Conservation (phyloP, 2,113 vertebrate species). For the Willisornis vidua region DNA sequence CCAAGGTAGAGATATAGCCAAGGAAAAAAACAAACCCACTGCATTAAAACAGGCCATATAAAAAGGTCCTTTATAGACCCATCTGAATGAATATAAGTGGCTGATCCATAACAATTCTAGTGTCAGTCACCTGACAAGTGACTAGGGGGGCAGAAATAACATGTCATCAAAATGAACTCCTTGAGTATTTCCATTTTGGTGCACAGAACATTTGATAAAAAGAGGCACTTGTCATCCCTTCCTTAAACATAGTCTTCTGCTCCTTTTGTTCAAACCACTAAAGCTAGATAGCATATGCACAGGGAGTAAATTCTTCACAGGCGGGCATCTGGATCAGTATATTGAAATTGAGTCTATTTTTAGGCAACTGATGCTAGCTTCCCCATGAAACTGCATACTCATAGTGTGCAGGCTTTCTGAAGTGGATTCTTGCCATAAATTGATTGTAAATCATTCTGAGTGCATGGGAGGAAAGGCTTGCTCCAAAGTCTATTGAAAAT, state of each 20-base stretch:
- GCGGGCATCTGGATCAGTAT: conserved; percentile 40
- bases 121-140: conserved; percentile 50
- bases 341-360: conserved; percentile 66
- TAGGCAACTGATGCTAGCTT: conserved; percentile 45
- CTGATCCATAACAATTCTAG: conserved; percentile 69
- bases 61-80: conserved; percentile 59
- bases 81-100: conserved; percentile 65
- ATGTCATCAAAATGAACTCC: conserved; percentile 49
- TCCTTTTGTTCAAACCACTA: conserved; percentile 56
- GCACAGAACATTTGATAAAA: conserved; percentile 47
- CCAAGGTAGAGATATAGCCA: neutral
- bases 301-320: conserved; percentile 52
- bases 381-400: conserved; percentile 59
- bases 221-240: conserved; percentile 59
- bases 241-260: conserved; percentile 64
- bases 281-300: conserved; percentile 42
- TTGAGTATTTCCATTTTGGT: conserved; percentile 65
- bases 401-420: conserved; percentile 51
- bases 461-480: conserved; percentile 23
- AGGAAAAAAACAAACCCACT: neutral
- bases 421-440: conserved; percentile 64
- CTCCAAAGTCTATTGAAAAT: conserved; percentile 64
- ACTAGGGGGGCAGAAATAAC: neutral
- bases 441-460: conserved; percentile 60
- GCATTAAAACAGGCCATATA: conserved; percentile 3